phyloP scores from a whole-genome alignment of 2,888 invertebrate species.

The Sminthurinus aureus region DNA sequence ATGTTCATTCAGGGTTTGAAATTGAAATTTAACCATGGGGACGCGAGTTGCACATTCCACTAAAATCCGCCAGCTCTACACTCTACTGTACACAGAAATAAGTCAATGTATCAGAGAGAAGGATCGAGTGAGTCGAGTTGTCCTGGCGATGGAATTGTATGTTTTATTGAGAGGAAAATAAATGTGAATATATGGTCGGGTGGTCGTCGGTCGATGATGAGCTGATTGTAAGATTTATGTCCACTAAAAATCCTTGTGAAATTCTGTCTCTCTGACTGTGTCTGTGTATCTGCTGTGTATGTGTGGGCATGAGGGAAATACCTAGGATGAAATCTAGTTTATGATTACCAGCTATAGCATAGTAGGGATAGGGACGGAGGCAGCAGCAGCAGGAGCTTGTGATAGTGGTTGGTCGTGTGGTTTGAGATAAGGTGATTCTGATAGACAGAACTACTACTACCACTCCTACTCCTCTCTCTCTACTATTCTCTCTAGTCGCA shows the following conservation, averaged over 20 bases:
- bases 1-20: background rate
- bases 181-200: slow-evolving; percentile 6
- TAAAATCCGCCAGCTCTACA: too few relatives aligned
- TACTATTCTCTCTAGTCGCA: too few relatives aligned
- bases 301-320: background rate
- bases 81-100: too few relatives aligned
- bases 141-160: background rate
- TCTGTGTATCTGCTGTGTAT: background rate
- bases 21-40: background rate
- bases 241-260: background rate
- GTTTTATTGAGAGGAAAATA: slow-evolving; percentile 1
- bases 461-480: too few relatives aligned
- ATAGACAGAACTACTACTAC: background rate
- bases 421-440: slow-evolving; percentile 17
- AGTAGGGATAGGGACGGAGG: background rate
- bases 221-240: slow-evolving; percentile 16
- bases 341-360: too few relatives aligned
- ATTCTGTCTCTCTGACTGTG: background rate
- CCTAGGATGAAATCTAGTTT: background rate
- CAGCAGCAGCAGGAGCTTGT: background rate
- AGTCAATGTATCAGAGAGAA: too few relatives aligned
- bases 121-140: too few relatives aligned
- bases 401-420: background rate
- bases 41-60: background rate
- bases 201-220: background rate